Percentiles rank a stretch among this genome's conserved stretches.
These are phyloP conservation scores for Synergus itoensis DNA, from an alignment of 2,888 invertebrate genomes.

Conservation along the genomic window DNA sequence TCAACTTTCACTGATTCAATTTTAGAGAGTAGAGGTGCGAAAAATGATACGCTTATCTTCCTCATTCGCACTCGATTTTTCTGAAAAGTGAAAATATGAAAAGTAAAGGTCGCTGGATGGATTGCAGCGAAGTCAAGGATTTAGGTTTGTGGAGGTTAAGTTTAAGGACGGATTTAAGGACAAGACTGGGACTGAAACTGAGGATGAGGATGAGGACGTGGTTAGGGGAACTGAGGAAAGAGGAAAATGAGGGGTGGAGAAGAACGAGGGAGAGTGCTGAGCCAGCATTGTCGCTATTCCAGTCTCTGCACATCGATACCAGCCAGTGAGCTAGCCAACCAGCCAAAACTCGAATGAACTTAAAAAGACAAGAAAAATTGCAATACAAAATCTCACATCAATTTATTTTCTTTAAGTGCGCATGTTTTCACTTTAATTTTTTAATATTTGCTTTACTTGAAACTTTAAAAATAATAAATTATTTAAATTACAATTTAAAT, in stretches of 20 bases:
- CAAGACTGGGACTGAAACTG: slow-evolving; percentile 65
- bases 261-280: slow-evolving; percentile 76
- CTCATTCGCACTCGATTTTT: not conserved
- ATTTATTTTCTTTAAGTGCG: not conserved
- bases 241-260: slow-evolving; percentile 60
- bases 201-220: slow-evolving; percentile 47
- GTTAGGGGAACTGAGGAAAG: slow-evolving; percentile 45
- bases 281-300: slow-evolving; percentile 75
- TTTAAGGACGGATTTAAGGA: slow-evolving; percentile 68
- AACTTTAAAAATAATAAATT: too few relatives aligned
- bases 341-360: slow-evolving; percentile 62
- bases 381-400: not conserved
- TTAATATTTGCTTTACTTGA: too few relatives aligned
- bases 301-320: slow-evolving; percentile 76
- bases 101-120: slow-evolving; percentile 27
- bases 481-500: too few relatives aligned
- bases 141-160: slow-evolving; percentile 56
- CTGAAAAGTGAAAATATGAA: slow-evolving; percentile 23
- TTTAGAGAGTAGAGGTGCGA: not conserved
- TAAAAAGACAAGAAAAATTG: not conserved
- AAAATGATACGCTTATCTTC: slow-evolving; percentile 37
- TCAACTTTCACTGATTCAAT: not conserved
- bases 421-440: too few relatives aligned
- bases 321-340: slow-evolving; percentile 74
- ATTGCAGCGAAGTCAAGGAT: not conserved